Base-by-base conservation (phyloP, 2,113 vertebrate species). In the Neomonachus schauinslandi region DNA sequence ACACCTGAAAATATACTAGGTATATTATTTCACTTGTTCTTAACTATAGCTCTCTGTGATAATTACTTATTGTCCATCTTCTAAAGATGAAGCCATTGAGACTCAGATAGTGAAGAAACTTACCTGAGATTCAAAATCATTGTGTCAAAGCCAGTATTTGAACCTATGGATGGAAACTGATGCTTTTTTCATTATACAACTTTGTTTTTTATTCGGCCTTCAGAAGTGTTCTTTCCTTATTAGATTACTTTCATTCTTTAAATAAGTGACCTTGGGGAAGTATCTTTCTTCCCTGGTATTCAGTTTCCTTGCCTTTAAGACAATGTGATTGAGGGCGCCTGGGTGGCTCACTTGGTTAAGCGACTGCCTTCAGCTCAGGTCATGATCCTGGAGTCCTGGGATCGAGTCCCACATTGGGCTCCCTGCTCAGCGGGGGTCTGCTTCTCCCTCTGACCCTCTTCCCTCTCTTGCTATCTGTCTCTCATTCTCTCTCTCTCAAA, bases 141-240 rank as follows among this genome's bases (percentile, higher is more conserved):
- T 63, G 16, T 28, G 42, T 69, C 63, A 95, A 89, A 89, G 57
- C 15, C 10, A 22, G 49, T 24, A 61, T 86, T 86, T 74, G 53
- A 86, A 89, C 3, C 24, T 42, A 65, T 3, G 55, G 33, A 61
- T 82, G 22, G 61, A 90, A 92, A 69, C 26, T 11, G 5, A 39
- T 19, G 57, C 18, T 94, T 8, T 89, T 84, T 89, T 85, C 39
- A 74, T 80, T 55, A 26, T 3, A 80, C 6, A 5, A 31, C 24
- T 6, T 94, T 89, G 63, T 80, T 92, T 97, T 71, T 72, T 94
- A 28, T n/a, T 79, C 11, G 55, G 63, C 7, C 39, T 77, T 94
- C 28, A 71, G 26, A 83, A 89, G 16, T 5, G 33, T 36, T 67
- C 36, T 88, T 91, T 77, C 69, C 76, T 67, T 72, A 77, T 24